These are phyloP conservation scores for Burhinus bistriatus DNA, from an alignment of 2,113 vertebrate species.

Conservation along the genomic window DNA sequence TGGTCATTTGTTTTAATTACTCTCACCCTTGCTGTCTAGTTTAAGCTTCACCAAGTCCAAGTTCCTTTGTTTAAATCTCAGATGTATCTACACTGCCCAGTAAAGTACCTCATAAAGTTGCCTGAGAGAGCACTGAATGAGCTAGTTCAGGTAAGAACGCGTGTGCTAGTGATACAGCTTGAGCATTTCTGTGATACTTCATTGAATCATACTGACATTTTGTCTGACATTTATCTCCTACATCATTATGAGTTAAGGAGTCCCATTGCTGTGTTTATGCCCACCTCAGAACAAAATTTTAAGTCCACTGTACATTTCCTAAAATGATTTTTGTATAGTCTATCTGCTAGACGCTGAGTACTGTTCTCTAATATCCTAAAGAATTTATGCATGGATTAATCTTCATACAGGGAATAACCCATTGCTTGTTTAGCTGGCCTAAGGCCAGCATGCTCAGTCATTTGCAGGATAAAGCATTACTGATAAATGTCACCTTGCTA, in stretches of 20 bases:
- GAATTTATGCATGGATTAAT: background rate
- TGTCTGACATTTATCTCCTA: background rate
- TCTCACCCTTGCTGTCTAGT: background rate
- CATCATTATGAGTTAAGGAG: background rate
- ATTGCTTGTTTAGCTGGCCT: background rate
- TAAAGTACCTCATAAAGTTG: background rate
- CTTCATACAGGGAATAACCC: background rate
- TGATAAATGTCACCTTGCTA: background rate
- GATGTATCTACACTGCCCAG: no score
- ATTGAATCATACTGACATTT: background rate
- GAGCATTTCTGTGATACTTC: background rate
- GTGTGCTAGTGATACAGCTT: accelerated
- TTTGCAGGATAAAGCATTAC: background rate
- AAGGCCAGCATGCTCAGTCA: background rate
- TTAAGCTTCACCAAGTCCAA: background rate
- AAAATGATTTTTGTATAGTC: background rate
- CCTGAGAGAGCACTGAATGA: background rate
- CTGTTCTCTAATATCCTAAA: background rate
- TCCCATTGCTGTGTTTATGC: background rate
- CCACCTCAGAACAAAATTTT: background rate
- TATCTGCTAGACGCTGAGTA: background rate
- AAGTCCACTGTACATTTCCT: background rate
- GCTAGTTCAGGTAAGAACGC: no score
- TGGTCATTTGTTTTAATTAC: background rate
- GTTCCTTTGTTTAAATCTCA: background rate